Conservation (phyloP, 2,888 invertebrate species). For the Pegoplata infirma region DNA sequence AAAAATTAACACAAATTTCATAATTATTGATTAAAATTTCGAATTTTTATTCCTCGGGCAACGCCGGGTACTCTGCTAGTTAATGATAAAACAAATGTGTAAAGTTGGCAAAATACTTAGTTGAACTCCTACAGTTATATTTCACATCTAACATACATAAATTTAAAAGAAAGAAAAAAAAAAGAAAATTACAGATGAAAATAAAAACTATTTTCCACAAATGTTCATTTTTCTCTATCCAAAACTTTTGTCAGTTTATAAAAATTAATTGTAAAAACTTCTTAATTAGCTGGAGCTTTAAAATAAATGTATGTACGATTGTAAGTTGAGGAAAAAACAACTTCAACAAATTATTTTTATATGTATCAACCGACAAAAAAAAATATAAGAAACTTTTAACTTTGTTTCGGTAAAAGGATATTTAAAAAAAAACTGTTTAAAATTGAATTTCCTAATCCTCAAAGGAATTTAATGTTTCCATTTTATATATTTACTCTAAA, state of each 20-base stretch:
- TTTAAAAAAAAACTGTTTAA: conserved; percentile 38
- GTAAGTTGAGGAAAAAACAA: conserved; percentile 1
- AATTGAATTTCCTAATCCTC: conserved; percentile 40
- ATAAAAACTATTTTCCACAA: conserved; percentile 41
- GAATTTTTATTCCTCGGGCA: too few species aligned
- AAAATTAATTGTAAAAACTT: conserved; percentile 54
- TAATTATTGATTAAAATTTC: too few species aligned
- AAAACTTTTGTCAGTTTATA: conserved; percentile 58
- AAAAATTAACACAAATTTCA: too few species aligned
- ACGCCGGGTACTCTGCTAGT: too few species aligned
- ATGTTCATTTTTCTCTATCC: conserved; percentile 41
- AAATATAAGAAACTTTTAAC: too few species aligned
- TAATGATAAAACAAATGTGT: conserved; percentile 30
- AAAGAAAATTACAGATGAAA: not conserved
- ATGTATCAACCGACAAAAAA: too few species aligned
- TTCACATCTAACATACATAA: not conserved
- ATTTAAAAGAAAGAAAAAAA: not conserved
- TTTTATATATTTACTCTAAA: not conserved
- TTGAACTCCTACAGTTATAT: not conserved
- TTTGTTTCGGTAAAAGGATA: conserved; percentile 19
- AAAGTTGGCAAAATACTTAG: conserved; percentile 23
- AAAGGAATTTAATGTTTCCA: not conserved
- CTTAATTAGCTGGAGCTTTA: conserved; percentile 50
- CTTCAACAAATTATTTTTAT: not conserved
- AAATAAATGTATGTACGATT: conserved; percentile 16